Percentiles rank a stretch among this genome's conserved stretches.
Evolutionary conservation across 2,888 invertebrate genomes (phyloP).

Genomic region (Andrena camellia): DNA sequence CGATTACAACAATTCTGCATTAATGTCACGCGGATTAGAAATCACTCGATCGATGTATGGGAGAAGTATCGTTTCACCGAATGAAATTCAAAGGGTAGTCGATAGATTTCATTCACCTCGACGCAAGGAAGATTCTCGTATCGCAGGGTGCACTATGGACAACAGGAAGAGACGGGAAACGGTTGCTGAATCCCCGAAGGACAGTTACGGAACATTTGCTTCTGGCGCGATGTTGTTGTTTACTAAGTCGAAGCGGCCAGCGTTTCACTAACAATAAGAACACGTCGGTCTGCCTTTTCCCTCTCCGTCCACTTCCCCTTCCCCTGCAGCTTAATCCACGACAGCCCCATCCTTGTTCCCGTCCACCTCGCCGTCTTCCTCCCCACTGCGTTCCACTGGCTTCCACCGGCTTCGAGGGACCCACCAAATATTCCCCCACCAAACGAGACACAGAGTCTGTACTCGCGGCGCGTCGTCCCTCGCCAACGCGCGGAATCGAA

Average conservation of each 20-base stretch:
- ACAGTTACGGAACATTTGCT: conserved; percentile 68
- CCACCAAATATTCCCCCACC: conserved; percentile 11
- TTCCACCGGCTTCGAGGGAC: not conserved
- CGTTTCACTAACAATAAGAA: conserved; percentile 48
- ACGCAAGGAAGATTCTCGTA: conserved; percentile 2
- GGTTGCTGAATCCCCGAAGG: conserved; percentile 70
- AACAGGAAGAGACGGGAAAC: conserved; percentile 55
- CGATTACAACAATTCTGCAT: too few relatives aligned
- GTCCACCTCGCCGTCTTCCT: conserved; percentile 1
- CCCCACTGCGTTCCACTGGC: not conserved
- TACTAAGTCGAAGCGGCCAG: conserved; percentile 53
- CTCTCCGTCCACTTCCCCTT: not conserved
- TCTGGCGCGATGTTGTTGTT: conserved; percentile 64
- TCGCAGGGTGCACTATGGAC: conserved; percentile 40
- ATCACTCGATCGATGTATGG: not conserved
- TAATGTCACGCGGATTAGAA: not conserved
- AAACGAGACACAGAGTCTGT: not conserved
- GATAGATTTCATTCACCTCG: conserved; percentile 13
- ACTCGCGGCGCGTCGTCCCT: conserved; percentile 6
- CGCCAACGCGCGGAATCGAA: conserved; percentile 2
- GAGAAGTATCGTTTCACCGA: not conserved
- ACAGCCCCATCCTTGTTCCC: conserved; percentile 25
- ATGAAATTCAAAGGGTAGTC: not conserved
- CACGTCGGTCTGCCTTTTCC: conserved; percentile 32
- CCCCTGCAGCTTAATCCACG: not conserved